phyloP scores from a whole-genome alignment of 2,888 invertebrate species.

The Plusia festucae region DNA sequence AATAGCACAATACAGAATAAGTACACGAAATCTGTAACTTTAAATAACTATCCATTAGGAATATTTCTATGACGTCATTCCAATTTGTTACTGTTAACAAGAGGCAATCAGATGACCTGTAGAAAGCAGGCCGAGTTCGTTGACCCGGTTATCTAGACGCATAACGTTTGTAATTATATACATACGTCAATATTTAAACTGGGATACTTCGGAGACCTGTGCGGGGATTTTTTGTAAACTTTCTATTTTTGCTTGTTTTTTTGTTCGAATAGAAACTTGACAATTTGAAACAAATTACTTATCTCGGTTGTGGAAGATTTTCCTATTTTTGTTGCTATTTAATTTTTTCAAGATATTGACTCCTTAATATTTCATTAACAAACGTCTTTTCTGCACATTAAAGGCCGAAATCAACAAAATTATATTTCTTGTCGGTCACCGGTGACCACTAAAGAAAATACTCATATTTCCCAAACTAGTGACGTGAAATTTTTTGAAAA shows the following conservation, averaged over 20 bases:
- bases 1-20: too few relatives aligned
- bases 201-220: background rate
- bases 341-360: too few relatives aligned
- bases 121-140: conserved; percentile 15
- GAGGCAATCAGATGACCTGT: background rate
- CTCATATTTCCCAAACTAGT: background rate
- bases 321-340: too few relatives aligned
- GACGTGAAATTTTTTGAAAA: too few relatives aligned
- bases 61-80: background rate
- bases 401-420: too few relatives aligned
- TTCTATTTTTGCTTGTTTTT: background rate
- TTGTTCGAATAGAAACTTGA: background rate
- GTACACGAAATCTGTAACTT: background rate
- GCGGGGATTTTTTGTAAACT: background rate
- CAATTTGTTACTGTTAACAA: background rate
- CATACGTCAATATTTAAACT: background rate
- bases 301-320: too few relatives aligned
- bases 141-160: conserved; percentile 7
- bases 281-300: background rate
- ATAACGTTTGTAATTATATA: conserved; percentile 5
- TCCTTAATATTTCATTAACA: too few relatives aligned
- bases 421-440: too few relatives aligned
- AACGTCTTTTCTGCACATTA: too few relatives aligned
- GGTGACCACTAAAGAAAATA: too few relatives aligned
- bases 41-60: background rate